Conservation (phyloP, 2,797 vertebrate genomes). For the Lacerta viridis region DNA sequence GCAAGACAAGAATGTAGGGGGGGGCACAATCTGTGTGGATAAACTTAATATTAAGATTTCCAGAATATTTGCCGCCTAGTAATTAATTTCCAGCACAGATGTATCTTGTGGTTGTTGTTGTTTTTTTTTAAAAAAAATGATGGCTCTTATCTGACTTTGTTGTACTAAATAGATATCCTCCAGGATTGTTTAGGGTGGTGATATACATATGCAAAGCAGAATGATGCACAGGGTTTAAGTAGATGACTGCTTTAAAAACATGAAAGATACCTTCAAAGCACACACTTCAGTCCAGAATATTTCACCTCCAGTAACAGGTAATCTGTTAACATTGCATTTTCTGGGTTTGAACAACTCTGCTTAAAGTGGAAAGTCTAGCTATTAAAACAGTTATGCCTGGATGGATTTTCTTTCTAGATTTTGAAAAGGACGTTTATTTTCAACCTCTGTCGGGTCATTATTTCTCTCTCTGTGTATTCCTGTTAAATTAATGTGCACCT, state of each 20-base stretch:
- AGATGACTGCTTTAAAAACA: background rate
- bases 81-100: background rate
- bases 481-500: background rate
- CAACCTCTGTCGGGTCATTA: background rate
- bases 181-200: background rate
- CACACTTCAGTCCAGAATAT: background rate
- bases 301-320: background rate
- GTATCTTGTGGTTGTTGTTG: background rate
- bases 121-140: too few relatives aligned
- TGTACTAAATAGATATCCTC: background rate
- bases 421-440: background rate
- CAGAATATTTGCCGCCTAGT: too few relatives aligned
- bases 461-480: background rate
- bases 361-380: background rate
- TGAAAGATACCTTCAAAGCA: background rate
- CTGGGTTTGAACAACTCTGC: background rate
- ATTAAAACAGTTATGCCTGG: background rate
- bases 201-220: background rate
- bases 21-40: too few relatives aligned
- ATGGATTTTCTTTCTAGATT: background rate
- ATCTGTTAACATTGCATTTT: background rate
- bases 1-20: too few relatives aligned
- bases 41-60: too few relatives aligned
- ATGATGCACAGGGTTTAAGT: background rate
- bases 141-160: background rate